phyloP scores from a whole-genome alignment of 2,888 invertebrate species.

The Hirtodrosophila trivittata region DNA sequence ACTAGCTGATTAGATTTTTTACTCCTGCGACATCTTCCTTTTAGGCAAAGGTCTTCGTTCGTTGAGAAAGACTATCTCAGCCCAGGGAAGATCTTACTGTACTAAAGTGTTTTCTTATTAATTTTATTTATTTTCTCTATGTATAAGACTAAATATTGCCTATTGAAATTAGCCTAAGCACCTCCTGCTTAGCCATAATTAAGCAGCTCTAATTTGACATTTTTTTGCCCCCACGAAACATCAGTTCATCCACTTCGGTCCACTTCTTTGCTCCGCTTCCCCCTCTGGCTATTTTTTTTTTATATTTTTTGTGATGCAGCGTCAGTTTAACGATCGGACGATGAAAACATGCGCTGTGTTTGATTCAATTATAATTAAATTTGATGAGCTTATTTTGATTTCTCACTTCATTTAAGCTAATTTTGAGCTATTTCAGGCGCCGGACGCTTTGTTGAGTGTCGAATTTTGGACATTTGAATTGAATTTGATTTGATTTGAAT shows the following conservation, averaged over 20 bases:
- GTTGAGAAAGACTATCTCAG: too few species aligned
- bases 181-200: too few species aligned
- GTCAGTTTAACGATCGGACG: slow-evolving; percentile 70
- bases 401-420: slow-evolving; percentile 78
- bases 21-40: too few species aligned
- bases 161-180: too few species aligned
- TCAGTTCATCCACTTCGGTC: slow-evolving; percentile 1
- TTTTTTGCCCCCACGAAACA: neutral
- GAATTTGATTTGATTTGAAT: slow-evolving; percentile 49
- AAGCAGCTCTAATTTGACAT: too few species aligned
- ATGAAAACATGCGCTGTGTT: slow-evolving; percentile 43
- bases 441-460: slow-evolving; percentile 53
- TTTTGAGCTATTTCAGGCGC: slow-evolving; percentile 59
- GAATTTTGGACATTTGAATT: slow-evolving; percentile 41
- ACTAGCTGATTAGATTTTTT: too few species aligned
- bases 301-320: slow-evolving; percentile 60
- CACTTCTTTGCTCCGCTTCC: neutral
- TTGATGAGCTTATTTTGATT: slow-evolving; percentile 76
- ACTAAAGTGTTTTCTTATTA: too few species aligned
- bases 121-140: too few species aligned
- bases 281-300: neutral
- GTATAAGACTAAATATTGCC: too few species aligned
- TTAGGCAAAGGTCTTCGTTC: too few species aligned
- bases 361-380: slow-evolving; percentile 66
- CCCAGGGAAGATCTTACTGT: too few species aligned